Conservation (phyloP, 1,140 invertebrate species). For the Diachasmimorpha longicaudata region DNA sequence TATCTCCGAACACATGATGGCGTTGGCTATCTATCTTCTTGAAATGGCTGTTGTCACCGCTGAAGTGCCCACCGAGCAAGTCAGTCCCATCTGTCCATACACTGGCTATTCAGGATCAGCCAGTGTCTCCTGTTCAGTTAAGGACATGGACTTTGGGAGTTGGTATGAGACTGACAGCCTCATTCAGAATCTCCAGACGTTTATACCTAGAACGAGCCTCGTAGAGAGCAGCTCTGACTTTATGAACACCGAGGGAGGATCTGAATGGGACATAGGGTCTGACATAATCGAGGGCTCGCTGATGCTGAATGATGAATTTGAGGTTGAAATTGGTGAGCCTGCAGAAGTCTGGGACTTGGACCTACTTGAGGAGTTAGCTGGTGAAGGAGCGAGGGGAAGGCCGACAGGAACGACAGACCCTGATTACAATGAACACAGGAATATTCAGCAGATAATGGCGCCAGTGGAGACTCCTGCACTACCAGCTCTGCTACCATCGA, state of each 20-base stretch:
- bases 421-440: neutral
- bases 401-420: neutral
- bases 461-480: conserved; percentile 28
- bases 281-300: conserved; percentile 50
- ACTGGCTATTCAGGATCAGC: conserved; percentile 31
- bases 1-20: conserved; percentile 84
- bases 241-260: conserved; percentile 60
- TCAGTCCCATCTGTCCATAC: conserved; percentile 56
- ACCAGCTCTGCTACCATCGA: conserved; percentile 27
- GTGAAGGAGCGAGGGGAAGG: neutral
- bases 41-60: conserved; percentile 80
- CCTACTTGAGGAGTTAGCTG: conserved; percentile 14
- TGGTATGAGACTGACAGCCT: conserved; percentile 82
- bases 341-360: conserved; percentile 29
- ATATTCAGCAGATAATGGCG: conserved; percentile 12
- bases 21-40: conserved; percentile 84
- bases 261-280: conserved; percentile 56
- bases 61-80: conserved; percentile 62
- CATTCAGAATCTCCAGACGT: conserved; percentile 78
- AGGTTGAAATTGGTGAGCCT: conserved; percentile 33
- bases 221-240: conserved; percentile 24
- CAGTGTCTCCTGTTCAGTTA: conserved; percentile 48
- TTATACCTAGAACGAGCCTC: conserved; percentile 71
- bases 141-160: conserved; percentile 71
- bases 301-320: conserved; percentile 53